phyloP scores from a whole-genome alignment of 1,140 invertebrate genomes.

The Camponotus floridanus region DNA sequence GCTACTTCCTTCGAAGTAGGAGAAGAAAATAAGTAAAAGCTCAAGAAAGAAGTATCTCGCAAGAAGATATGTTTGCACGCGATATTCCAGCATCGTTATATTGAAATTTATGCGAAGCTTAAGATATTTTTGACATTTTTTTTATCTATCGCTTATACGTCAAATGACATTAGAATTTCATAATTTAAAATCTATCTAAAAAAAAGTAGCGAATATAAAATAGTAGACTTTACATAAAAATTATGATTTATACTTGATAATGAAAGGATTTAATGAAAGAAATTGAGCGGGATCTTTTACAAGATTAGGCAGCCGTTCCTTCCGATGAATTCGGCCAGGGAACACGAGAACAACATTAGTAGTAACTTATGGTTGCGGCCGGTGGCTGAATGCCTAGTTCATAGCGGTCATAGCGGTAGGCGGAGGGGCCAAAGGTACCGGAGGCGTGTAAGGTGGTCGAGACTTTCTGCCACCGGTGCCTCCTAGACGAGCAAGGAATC shows the following conservation, averaged over 20 bases:
- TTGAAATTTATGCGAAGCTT: slow-evolving; percentile 33
- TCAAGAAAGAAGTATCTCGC: slow-evolving; percentile 37
- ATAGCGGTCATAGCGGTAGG: slow-evolving; percentile 65
- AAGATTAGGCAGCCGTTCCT: neutral
- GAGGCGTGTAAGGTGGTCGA: slow-evolving; percentile 66
- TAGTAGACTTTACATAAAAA: slow-evolving; percentile 59
- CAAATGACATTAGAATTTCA: neutral
- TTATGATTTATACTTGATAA: slow-evolving; percentile 20
- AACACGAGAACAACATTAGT: slow-evolving; percentile 85
- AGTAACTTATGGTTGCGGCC: slow-evolving; percentile 84
- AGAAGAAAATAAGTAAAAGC: slow-evolving; percentile 53
- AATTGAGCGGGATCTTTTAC: slow-evolving; percentile 1
- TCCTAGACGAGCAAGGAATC: slow-evolving; percentile 64
- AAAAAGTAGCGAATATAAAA: slow-evolving; percentile 36
- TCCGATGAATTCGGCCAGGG: slow-evolving; percentile 41
- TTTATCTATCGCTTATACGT: too few species aligned
- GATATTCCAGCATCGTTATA: slow-evolving; percentile 22
- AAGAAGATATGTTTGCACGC: slow-evolving; percentile 41
- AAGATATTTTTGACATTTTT: neutral
- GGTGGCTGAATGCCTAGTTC: slow-evolving; percentile 74
- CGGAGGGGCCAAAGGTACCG: slow-evolving; percentile 58
- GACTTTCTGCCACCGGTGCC: slow-evolving; percentile 54
- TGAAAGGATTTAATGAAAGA: neutral
- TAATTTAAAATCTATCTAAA: slow-evolving; percentile 36
- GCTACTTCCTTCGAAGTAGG: slow-evolving; percentile 33